phyloP scores from a whole-genome alignment of 2,113 vertebrate species.

The Donacobius atricapilla region DNA sequence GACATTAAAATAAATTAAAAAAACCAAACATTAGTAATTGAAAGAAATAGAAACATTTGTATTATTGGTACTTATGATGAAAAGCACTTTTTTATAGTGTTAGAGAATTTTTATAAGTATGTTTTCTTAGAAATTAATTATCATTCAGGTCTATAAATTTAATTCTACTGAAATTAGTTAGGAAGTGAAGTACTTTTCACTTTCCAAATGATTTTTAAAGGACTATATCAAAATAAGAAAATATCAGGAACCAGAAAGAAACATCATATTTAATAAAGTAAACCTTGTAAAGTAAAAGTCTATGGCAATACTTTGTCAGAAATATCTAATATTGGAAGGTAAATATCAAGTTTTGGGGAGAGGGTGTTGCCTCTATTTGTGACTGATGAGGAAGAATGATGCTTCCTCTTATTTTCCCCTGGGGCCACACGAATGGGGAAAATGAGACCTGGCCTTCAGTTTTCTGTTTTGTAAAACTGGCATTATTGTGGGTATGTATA shows the following conservation, averaged over 20 bases:
- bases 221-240: background rate
- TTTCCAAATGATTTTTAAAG: background rate
- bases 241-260: background rate
- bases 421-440: background rate
- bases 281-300: background rate
- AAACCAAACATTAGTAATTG: background rate
- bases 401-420: background rate
- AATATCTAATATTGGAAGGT: background rate
- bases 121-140: background rate
- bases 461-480: background rate
- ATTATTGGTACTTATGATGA: background rate
- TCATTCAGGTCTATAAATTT: background rate
- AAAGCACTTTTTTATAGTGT: background rate
- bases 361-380: background rate
- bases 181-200: background rate
- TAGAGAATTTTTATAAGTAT: background rate
- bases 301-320: background rate
- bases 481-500: background rate
- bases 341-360: background rate
- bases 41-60: background rate
- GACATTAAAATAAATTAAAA: fast-evolving
- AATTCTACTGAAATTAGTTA: background rate
- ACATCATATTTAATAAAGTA: background rate
- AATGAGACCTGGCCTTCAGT: background rate
- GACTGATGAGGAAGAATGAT: background rate